Percentiles rank a stretch among this genome's conserved stretches.
Evolutionary conservation across 2,888 invertebrate genomes (phyloP).

Genomic region (Heliconius aoede): DNA sequence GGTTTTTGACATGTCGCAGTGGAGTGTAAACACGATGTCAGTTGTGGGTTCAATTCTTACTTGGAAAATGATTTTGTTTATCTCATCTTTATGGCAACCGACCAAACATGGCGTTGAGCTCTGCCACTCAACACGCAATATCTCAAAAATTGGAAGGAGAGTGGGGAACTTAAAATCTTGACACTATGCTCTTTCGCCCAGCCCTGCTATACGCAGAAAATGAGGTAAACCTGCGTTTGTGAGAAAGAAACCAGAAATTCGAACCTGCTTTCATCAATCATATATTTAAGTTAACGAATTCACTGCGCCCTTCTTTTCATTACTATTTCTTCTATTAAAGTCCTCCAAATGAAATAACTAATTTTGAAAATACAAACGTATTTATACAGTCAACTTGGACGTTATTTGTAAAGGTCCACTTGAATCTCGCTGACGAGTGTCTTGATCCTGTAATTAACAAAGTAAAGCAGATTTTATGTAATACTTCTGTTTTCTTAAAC

Average conservation of each 20-base stretch:
- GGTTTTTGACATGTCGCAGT: neutral
- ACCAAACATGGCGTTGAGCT: too few relatives aligned
- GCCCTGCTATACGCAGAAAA: neutral
- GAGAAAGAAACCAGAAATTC: too few relatives aligned
- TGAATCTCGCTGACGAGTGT: slow-evolving; percentile 18
- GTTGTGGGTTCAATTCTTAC: too few relatives aligned
- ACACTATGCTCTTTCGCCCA: too few relatives aligned
- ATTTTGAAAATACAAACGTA: slow-evolving; percentile 15
- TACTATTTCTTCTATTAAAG: slow-evolving; percentile 1
- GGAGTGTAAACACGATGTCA: too few relatives aligned
- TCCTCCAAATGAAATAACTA: slow-evolving; percentile 13
- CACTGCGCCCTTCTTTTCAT: neutral
- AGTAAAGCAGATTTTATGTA: slow-evolving; percentile 12
- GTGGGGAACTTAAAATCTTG: too few relatives aligned
- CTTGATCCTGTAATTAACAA: slow-evolving; percentile 23
- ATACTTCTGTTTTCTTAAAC: slow-evolving; percentile 4
- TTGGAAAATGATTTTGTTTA: too few relatives aligned
- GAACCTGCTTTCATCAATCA: neutral
- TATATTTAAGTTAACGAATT: neutral
- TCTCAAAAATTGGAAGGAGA: too few relatives aligned
- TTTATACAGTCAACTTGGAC: neutral
- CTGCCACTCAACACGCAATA: too few relatives aligned
- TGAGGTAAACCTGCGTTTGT: neutral
- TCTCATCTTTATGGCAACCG: too few relatives aligned
- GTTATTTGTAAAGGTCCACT: slow-evolving; percentile 19